Percentiles rank a stretch among this genome's conserved stretches.
These are phyloP conservation scores for Drosophila kanapiae DNA, from an alignment of 1,140 invertebrate genomes.

Conservation along the genomic window DNA sequence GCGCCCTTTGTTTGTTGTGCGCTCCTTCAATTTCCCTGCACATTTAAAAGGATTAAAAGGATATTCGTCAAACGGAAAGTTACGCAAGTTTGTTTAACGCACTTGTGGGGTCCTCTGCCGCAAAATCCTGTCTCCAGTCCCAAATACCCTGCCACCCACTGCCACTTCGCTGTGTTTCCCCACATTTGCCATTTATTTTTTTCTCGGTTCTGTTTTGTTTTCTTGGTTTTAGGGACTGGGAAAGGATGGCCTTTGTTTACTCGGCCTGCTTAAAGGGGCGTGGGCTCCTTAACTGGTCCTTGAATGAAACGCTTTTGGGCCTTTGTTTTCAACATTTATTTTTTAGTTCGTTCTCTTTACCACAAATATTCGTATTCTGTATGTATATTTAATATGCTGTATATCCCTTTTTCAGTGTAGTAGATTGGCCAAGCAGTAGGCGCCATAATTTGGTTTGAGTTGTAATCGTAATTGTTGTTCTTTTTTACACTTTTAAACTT, in stretches of 20 bases:
- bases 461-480: slow-evolving; percentile 53
- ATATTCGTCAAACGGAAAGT: slow-evolving; percentile 79
- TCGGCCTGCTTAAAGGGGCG: slow-evolving; percentile 21
- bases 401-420: slow-evolving; percentile 64
- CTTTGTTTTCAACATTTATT: slow-evolving; percentile 82
- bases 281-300: slow-evolving; percentile 27
- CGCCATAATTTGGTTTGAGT: slow-evolving; percentile 69
- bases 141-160: not conserved
- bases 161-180: slow-evolving; percentile 54
- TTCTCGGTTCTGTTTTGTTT: slow-evolving; percentile 17
- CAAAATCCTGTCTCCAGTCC: slow-evolving; percentile 32
- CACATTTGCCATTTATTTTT: slow-evolving; percentile 45
- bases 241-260: slow-evolving; percentile 26
- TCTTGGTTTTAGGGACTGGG: not conserved
- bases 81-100: slow-evolving; percentile 68
- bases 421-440: slow-evolving; percentile 76
- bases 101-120: slow-evolving; percentile 30
- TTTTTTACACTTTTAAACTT: slow-evolving; percentile 40
- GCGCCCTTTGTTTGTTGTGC: slow-evolving; percentile 66
- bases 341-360: slow-evolving; percentile 73
- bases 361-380: slow-evolving; percentile 80
- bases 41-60: slow-evolving; percentile 82
- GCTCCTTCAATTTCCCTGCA: slow-evolving; percentile 75
- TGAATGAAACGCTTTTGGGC: slow-evolving; percentile 41
- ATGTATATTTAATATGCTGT: slow-evolving; percentile 66